A percentile compares a stretch with the other conserved stretches of the same genome.
phyloP scores from a whole-genome alignment of 2,888 invertebrate species.

The Drosophila anomalata region DNA sequence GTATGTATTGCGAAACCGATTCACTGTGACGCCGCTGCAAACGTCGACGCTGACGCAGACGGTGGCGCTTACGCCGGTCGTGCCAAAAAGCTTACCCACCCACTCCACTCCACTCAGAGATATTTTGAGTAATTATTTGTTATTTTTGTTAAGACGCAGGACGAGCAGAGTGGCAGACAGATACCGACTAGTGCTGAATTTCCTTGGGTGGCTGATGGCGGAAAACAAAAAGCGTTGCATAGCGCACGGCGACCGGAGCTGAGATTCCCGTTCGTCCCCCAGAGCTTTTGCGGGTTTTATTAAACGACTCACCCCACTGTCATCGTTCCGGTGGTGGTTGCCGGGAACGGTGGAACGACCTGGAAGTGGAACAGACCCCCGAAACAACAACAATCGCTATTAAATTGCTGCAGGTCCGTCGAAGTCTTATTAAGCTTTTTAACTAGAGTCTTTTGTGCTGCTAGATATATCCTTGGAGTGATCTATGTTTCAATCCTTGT shows the following conservation, averaged over 20 bases:
- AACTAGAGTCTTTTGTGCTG: background rate
- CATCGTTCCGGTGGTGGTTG: constrained; percentile 55
- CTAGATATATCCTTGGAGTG: no score
- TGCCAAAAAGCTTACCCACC: constrained; percentile 30
- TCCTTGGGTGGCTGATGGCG: constrained; percentile 15
- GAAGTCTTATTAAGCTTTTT: background rate
- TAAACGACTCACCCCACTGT: constrained; percentile 6
- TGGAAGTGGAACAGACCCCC: constrained; percentile 56
- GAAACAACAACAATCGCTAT: constrained; percentile 49
- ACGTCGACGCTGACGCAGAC: constrained; percentile 41
- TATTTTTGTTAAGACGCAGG: constrained; percentile 55
- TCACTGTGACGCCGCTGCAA: constrained; percentile 53
- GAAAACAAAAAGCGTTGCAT: constrained; percentile 61
- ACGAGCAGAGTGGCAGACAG: constrained; percentile 56
- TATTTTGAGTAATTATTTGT: constrained; percentile 80
- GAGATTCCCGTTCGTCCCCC: constrained; percentile 28
- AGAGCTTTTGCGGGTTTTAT: constrained; percentile 35
- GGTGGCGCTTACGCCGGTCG: constrained; percentile 11
- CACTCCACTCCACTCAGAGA: constrained; percentile 14
- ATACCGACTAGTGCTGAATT: constrained; percentile 47
- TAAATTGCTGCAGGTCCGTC: constrained; percentile 50
- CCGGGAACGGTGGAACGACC: constrained; percentile 43
- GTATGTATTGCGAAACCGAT: constrained; percentile 83
- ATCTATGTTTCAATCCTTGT: no score
- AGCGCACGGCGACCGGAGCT: constrained; percentile 56